phyloP scores from a whole-genome alignment of 2,797 vertebrate species.

The Denticeps clupeoides region DNA sequence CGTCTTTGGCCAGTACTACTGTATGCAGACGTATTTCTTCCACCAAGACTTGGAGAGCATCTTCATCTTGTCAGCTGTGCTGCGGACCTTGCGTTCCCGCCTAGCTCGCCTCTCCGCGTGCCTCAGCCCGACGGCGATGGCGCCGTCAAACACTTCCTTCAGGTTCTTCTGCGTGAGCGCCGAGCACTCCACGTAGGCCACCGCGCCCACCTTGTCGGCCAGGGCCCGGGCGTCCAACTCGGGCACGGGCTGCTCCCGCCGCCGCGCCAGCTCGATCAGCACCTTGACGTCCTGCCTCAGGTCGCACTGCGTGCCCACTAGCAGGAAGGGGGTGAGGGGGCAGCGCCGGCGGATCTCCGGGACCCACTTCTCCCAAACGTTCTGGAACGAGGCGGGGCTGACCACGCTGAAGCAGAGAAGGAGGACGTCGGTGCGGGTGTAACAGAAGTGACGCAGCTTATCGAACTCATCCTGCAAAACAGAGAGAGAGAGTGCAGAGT shows the following conservation, averaged over 20 bases:
- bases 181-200: constrained; percentile 72
- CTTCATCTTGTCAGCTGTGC: constrained; percentile 71
- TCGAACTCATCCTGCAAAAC: constrained; percentile 67
- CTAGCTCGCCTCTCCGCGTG: constrained; percentile 53
- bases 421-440: constrained; percentile 66
- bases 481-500: constrained; percentile 11
- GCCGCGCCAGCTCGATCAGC: constrained; percentile 65
- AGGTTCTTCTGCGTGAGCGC: constrained; percentile 79
- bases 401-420: constrained; percentile 81
- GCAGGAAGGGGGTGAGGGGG: constrained; percentile 62
- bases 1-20: constrained; percentile 39
- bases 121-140: constrained; percentile 63
- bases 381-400: constrained; percentile 74
- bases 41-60: constrained; percentile 77
- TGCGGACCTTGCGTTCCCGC: constrained; percentile 60
- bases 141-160: constrained; percentile 76
- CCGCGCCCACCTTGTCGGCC: constrained; percentile 60
- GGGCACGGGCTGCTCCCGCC: constrained; percentile 58
- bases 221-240: constrained; percentile 62
- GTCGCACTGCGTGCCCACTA: constrained; percentile 81
- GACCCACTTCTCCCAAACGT: constrained; percentile 74
- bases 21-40: constrained; percentile 73
- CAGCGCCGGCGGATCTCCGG: constrained; percentile 70
- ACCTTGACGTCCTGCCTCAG: constrained; percentile 76
- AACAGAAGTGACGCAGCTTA: constrained; percentile 76